phyloP scores from a whole-genome alignment of 2,113 vertebrate species.

The Hippopotamus amphibius region DNA sequence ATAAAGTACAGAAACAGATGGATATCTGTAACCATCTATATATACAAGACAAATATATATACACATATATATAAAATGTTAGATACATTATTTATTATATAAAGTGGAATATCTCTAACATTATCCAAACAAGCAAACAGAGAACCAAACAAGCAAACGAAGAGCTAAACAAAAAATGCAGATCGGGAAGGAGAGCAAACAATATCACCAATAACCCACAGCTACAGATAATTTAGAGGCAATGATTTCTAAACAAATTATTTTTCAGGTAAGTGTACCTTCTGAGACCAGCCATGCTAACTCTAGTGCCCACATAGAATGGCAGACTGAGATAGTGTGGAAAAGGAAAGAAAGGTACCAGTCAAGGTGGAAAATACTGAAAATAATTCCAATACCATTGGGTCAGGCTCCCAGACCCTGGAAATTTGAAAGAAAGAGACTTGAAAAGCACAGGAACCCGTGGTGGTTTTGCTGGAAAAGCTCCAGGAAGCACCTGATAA shows the following conservation, averaged over 20 bases:
- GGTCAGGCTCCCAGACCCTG: neutral
- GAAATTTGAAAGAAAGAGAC: neutral
- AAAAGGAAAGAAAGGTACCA: neutral
- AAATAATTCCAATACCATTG: neutral
- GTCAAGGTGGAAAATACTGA: neutral
- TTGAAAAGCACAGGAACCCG: neutral
- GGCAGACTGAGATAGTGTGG: no score
- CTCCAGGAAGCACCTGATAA: neutral
- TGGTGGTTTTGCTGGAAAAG: neutral
- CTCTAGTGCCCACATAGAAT: neutral
- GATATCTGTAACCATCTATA: neutral
- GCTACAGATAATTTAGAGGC: neutral
- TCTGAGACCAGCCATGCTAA: neutral
- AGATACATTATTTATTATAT: neutral
- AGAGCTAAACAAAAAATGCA: neutral
- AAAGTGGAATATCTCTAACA: neutral
- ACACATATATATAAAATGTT: neutral
- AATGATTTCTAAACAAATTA: neutral
- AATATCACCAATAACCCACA: neutral
- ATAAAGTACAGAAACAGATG: neutral
- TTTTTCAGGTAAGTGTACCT: neutral
- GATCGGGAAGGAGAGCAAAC: neutral
- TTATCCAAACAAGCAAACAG: neutral
- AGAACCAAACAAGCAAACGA: neutral
- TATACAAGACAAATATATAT: neutral